phyloP scores from a whole-genome alignment of 2,113 vertebrate genomes.

The Calypte anna region DNA sequence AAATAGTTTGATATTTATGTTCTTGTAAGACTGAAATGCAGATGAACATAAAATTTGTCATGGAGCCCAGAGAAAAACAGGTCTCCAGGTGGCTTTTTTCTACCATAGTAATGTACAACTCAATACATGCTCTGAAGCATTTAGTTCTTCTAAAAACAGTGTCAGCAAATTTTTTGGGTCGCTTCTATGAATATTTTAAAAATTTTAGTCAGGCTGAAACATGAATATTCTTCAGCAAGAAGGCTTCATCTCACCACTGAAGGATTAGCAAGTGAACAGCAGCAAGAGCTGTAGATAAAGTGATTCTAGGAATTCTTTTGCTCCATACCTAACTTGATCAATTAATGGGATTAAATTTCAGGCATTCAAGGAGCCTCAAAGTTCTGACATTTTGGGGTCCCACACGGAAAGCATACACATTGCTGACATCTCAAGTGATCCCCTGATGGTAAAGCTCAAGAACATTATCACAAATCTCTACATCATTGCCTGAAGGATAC shows the following conservation, averaged over 20 bases:
- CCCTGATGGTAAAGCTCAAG: neutral
- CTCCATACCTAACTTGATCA: neutral
- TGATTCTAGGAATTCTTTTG: neutral
- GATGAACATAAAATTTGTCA: constrained; percentile 55
- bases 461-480: neutral
- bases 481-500: neutral
- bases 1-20: constrained; percentile 65
- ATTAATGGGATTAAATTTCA: neutral
- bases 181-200: constrained; percentile 20
- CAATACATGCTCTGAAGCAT: constrained; percentile 15
- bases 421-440: neutral
- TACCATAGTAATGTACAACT: constrained; percentile 39
- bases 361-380: neutral
- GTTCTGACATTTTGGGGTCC: neutral
- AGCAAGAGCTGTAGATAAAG: neutral
- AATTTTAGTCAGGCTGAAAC: constrained; percentile 42
- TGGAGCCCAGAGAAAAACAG: constrained; percentile 18
- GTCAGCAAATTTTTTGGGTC: constrained; percentile 41
- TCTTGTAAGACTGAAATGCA: constrained; percentile 50
- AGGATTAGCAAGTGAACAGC: neutral
- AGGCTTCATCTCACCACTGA: neutral
- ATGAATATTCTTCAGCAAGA: neutral
- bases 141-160: constrained; percentile 33
- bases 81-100: constrained; percentile 31
- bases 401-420: neutral